A percentile compares a stretch with the other conserved stretches of the same genome.
These are phyloP conservation scores for Melospiza georgiana DNA, from an alignment of 2,113 vertebrate species.

Conservation along the genomic window DNA sequence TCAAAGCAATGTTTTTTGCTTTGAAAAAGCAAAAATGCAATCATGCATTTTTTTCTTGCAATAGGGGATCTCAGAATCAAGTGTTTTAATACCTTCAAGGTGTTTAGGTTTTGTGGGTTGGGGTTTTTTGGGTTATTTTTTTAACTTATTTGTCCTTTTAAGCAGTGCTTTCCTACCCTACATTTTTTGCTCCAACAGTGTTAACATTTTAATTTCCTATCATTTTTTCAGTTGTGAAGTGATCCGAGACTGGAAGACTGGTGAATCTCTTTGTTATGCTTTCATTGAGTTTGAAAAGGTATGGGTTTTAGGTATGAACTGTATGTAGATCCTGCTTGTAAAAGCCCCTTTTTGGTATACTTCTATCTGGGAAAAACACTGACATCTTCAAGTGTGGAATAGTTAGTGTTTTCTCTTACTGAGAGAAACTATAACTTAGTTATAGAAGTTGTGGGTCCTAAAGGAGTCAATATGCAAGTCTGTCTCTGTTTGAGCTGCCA, in stretches of 20 bases:
- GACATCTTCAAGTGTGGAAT: background rate
- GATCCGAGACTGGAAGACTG: slow-evolving; percentile 95
- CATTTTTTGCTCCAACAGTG: background rate
- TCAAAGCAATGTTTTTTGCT: background rate
- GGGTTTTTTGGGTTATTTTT: rapidly evolving
- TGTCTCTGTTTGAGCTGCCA: background rate
- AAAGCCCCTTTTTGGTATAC: background rate
- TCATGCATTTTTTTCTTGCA: background rate
- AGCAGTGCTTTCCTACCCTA: background rate
- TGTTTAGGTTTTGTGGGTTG: background rate
- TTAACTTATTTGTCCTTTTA: background rate
- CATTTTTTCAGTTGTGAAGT: slow-evolving; percentile 91
- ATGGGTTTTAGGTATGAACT: background rate
- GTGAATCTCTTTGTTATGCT: slow-evolving; percentile 96
- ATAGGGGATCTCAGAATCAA: background rate
- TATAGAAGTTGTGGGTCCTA: background rate
- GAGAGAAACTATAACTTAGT: background rate
- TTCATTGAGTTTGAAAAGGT: slow-evolving; percentile 99
- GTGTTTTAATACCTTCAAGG: background rate
- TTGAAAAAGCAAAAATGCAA: too few species aligned
- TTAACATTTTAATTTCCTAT: background rate
- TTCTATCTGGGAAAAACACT: background rate
- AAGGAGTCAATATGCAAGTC: background rate
- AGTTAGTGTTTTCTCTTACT: background rate
- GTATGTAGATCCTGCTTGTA: background rate